Evolutionary conservation across 2,888 invertebrate species (phyloP), one percentile per base, ranked within the genome.

Genomic region (Dioctria linearis): DNA sequence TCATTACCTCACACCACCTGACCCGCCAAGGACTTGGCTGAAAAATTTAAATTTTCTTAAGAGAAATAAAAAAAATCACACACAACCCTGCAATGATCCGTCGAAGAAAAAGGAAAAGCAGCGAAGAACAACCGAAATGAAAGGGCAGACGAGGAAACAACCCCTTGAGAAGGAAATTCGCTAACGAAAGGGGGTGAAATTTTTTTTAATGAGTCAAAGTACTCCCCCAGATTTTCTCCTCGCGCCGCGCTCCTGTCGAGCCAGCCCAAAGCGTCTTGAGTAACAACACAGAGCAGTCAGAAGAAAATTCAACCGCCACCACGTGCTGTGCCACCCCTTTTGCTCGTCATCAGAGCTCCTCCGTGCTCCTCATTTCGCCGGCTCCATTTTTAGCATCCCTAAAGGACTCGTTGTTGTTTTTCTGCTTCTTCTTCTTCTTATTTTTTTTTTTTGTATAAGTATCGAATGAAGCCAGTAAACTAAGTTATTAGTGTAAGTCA

Each of bases 21-120:
- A 37, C 51, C 40, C 63, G 5, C 78, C 65, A 78, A 78, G 65
- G 78, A 65, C 65, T 25, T 78, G 78, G 61, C 65, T 78, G 78
- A 78, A 78, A 75, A 61, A 78, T 78, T 78, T 78, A 78, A 78
- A 78, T 78, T 78, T 78, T 65, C 65, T 75, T 75, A 78, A 65
- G 57, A 65, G 78, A 78, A 65, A 65, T n/a, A n/a, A 61, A 75
- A 61, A 54, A 71, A 59, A 42, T 75, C 75, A 59, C 75, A 25
- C 25, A 78, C 65, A 65, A 78, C 39, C 78, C 49, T 25, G 40
- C 65, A 63, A 37, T 78, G 78, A 78, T 78, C 78, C 78, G 37
- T 43, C 49, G 61, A 37, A 63, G 65, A 43, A 42, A 67, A 43
- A 67, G 46, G 37, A 43, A 63, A 25, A 8, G 40, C 51, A 8